Conservation (phyloP, 2,113 vertebrate genomes). For the Lucifuga dentata region DNA sequence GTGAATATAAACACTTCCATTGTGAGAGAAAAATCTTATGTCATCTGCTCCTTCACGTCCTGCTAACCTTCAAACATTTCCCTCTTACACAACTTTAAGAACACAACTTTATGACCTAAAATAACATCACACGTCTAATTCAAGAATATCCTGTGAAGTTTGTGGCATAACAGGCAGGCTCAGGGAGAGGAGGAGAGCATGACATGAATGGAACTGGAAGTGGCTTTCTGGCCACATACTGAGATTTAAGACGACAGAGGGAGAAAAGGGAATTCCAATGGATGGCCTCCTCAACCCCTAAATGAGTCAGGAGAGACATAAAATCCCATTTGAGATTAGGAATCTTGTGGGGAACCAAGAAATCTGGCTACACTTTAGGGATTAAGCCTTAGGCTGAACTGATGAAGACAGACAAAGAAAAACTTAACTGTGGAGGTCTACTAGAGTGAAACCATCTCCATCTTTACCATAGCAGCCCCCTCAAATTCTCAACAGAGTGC, state of each 20-base stretch:
- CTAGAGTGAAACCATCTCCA: slow-evolving; percentile 7
- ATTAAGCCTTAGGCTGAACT: slow-evolving; percentile 33
- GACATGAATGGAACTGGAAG: slow-evolving; percentile 61
- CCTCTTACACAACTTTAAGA: slow-evolving; percentile 47
- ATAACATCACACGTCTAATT: slow-evolving; percentile 62
- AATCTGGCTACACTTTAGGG: slow-evolving; percentile 20
- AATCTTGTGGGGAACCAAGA: slow-evolving; percentile 28
- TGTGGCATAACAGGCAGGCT: slow-evolving; percentile 27
- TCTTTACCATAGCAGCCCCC: slow-evolving; percentile 14
- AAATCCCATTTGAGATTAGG: slow-evolving; percentile 49
- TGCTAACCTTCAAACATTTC: slow-evolving; percentile 25
- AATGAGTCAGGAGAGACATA: slow-evolving; percentile 33
- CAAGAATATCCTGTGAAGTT: slow-evolving; percentile 49
- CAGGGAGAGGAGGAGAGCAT: slow-evolving; percentile 29
- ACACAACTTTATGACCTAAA: slow-evolving; percentile 49
- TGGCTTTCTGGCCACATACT: slow-evolving; percentile 54
- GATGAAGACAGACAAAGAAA: slow-evolving; percentile 33
- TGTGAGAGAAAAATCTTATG: slow-evolving; percentile 18
- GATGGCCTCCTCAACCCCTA: slow-evolving; percentile 46
- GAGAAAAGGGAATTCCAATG: slow-evolving; percentile 54
- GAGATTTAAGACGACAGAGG: slow-evolving; percentile 57
- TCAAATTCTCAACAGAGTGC: slow-evolving; percentile 31
- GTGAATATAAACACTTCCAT: slow-evolving; percentile 14
- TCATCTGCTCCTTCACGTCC: slow-evolving; percentile 41
- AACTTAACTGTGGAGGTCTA: slow-evolving; percentile 19